Evolutionary conservation across 1,140 invertebrate genomes (phyloP).

Genomic region (Drosophila suzukii): DNA sequence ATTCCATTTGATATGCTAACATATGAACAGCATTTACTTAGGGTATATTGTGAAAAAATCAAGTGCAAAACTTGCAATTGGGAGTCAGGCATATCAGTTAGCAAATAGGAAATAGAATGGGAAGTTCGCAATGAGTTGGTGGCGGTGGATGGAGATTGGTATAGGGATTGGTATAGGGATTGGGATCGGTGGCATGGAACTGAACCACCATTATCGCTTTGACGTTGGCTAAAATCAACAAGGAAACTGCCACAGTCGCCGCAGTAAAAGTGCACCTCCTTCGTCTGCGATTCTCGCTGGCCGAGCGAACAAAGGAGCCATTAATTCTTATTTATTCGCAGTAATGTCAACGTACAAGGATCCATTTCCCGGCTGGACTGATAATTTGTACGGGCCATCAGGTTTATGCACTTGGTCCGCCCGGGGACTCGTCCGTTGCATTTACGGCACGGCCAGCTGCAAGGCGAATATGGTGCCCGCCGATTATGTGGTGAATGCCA

Average conservation of each 20-base stretch:
- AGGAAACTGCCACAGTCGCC: constrained; percentile 32
- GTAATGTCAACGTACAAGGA: constrained; percentile 91
- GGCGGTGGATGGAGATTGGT: background rate
- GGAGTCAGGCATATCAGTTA: constrained; percentile 77
- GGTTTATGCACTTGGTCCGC: constrained; percentile 86
- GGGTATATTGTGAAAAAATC: constrained; percentile 48
- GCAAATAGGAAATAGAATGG: constrained; percentile 38
- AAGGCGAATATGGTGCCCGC: constrained; percentile 91
- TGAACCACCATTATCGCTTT: constrained; percentile 67
- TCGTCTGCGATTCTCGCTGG: constrained; percentile 21
- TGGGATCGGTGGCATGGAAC: background rate
- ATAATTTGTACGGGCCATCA: constrained; percentile 92
- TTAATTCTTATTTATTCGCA: constrained; percentile 84
- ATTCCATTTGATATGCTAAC: background rate
- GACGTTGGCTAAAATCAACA: constrained; percentile 74
- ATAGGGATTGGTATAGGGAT: too few species aligned
- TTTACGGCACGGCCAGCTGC: constrained; percentile 86
- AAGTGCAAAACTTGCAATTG: constrained; percentile 71
- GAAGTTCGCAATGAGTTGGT: constrained; percentile 8
- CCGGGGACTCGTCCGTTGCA: constrained; percentile 88
- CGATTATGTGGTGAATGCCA: constrained; percentile 91
- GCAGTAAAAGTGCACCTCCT: constrained; percentile 1
- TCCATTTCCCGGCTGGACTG: constrained; percentile 90
- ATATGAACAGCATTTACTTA: background rate
- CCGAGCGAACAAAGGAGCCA: constrained; percentile 67